Conservation (phyloP, 1,140 invertebrate species). For the Drosophila navojoa region DNA sequence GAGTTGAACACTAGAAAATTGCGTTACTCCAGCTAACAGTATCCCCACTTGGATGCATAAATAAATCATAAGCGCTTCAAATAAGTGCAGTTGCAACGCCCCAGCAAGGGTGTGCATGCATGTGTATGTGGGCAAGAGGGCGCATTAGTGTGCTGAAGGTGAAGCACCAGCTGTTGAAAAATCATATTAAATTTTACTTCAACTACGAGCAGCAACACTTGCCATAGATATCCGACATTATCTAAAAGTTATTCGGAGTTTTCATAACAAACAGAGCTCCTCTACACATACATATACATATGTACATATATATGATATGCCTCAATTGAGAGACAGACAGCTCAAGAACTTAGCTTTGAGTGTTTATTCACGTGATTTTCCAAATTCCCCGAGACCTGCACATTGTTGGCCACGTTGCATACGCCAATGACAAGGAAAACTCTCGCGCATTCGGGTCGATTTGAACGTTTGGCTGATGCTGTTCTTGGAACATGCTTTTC, state of each 20-base stretch:
- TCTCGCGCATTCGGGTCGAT: not conserved
- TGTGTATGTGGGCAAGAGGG: constrained; percentile 8
- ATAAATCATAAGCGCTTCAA: constrained; percentile 74
- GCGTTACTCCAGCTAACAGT: constrained; percentile 30
- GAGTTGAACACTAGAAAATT: constrained; percentile 47
- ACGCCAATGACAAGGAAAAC: not conserved
- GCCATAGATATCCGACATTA: not conserved
- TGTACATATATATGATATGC: no score
- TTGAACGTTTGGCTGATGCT: not conserved
- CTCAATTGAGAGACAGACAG: constrained; percentile 6
- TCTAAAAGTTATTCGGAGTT: not conserved
- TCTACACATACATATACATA: not conserved
- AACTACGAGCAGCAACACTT: not conserved
- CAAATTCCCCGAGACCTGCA: constrained; percentile 12
- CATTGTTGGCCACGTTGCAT: not conserved
- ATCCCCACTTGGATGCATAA: constrained; percentile 43
- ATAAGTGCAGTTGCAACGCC: constrained; percentile 40
- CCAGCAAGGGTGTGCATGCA: not conserved
- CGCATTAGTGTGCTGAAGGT: constrained; percentile 19
- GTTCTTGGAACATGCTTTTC: not conserved
- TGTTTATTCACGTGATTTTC: constrained; percentile 22
- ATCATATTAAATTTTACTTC: not conserved
- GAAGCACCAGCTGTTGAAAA: not conserved
- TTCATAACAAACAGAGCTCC: not conserved
- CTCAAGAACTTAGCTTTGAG: constrained; percentile 6